Evolutionary conservation across 2,888 invertebrate species (phyloP).

Genomic region (Sympetrum striolatum): DNA sequence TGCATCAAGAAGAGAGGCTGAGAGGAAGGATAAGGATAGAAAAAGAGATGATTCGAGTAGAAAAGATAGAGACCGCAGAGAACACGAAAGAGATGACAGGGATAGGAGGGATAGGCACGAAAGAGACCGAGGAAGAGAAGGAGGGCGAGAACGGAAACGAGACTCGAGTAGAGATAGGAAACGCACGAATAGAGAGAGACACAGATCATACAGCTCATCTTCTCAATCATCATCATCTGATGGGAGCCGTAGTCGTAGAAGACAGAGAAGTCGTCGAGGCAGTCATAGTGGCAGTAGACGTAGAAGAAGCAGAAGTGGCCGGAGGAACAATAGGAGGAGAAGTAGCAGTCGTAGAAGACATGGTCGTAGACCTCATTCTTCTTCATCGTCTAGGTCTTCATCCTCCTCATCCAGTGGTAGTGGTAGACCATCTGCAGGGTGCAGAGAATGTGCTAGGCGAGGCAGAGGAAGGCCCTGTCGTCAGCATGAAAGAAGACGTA

Average conservation of each 20-base stretch:
- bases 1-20: constrained; percentile 49
- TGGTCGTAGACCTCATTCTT: neutral
- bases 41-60: constrained; percentile 50
- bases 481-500: constrained; percentile 32
- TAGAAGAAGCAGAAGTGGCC: constrained; percentile 46
- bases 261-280: constrained; percentile 45
- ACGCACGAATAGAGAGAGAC: neutral
- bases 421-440: neutral
- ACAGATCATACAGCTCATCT: constrained; percentile 44
- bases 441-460: constrained; percentile 22
- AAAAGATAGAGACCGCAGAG: constrained; percentile 57
- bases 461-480: constrained; percentile 24
- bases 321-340: constrained; percentile 44
- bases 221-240: constrained; percentile 31
- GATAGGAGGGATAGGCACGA: constrained; percentile 42
- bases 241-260: constrained; percentile 29
- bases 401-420: neutral
- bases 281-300: constrained; percentile 46
- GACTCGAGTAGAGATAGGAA: constrained; percentile 44
- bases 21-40: constrained; percentile 53
- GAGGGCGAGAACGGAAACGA: constrained; percentile 50
- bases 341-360: constrained; percentile 40
- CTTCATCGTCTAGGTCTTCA: constrained; percentile 5
- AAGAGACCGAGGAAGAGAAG: constrained; percentile 53
- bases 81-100: constrained; percentile 57